phyloP scores from a whole-genome alignment of 2,888 invertebrate genomes.

The Acholoe squamosa region DNA sequence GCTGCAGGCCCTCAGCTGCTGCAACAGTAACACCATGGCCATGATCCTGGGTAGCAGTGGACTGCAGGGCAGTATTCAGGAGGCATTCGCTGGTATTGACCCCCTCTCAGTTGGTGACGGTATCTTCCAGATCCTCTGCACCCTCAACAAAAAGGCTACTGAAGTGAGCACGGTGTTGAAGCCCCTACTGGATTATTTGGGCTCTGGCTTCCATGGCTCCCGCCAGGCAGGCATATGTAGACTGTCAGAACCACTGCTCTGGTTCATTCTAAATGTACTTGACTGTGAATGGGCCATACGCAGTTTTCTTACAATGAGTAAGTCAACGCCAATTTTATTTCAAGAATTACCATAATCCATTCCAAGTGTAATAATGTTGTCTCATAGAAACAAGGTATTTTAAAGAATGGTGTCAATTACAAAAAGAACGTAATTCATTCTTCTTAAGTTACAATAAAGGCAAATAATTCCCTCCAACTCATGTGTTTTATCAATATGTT shows the following conservation, averaged over 20 bases:
- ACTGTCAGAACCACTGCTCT: constrained; percentile 93
- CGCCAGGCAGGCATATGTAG: constrained; percentile 84
- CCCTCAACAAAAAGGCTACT: constrained; percentile 90
- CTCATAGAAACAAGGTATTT: too few relatives aligned
- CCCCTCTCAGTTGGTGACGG: constrained; percentile 92
- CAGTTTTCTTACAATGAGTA: constrained; percentile 89
- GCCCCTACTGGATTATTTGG: constrained; percentile 90
- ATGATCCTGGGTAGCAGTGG: constrained; percentile 86
- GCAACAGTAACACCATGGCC: constrained; percentile 88
- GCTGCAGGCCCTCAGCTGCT: constrained; percentile 91
- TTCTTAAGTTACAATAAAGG: too few relatives aligned
- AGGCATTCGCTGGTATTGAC: constrained; percentile 81
- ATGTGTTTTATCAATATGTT: too few relatives aligned
- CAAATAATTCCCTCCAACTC: too few relatives aligned
- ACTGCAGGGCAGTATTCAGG: constrained; percentile 76
- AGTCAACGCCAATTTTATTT: constrained; percentile 65
- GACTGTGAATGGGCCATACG: constrained; percentile 90
- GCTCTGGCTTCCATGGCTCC: constrained; percentile 71
- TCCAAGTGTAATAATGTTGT: too few relatives aligned
- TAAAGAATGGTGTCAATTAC: too few relatives aligned
- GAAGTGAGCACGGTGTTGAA: constrained; percentile 90
- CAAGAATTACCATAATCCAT: too few relatives aligned
- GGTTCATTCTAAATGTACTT: constrained; percentile 91
- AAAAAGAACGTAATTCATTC: too few relatives aligned
- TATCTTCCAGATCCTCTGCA: constrained; percentile 92